Evolutionary conservation across 2,888 invertebrate species (phyloP), one percentile per base, ranked within the genome.

Genomic region (Thymelicus lineola): DNA sequence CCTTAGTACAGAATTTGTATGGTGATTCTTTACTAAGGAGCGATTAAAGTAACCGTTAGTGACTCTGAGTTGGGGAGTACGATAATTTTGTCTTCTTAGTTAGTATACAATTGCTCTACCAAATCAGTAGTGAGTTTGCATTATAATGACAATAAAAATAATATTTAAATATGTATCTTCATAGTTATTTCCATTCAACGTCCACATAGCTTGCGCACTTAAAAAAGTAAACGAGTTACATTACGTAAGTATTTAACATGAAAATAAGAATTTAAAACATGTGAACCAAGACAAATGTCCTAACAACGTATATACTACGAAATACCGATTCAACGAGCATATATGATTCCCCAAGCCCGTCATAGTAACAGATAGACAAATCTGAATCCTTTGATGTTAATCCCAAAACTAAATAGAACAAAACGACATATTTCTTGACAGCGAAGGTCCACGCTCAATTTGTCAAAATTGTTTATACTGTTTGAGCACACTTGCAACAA

Each of bases 401-500:
- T 69, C 58, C 50, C 42, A 57, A 50, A 70, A 45, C 63, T 7
- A 70, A 69, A 63, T 28, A 35, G 45, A 55, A 63, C 70, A 70
- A 70, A 70, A 64, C 59, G 17, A 50, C 48, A 17, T 64, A 6
- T 69, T 70, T 66, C 63, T 58, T 64, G 68, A 63, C 66, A 70
- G 14, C 70, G 36, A 42, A 71, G 70, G 74, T 75, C 71, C 76
- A 80, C 79, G 81, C 80, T 84, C 86, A 82, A 88, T 86, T 86
- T 77, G 85, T 86, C 85, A 84, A 84, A 84, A 81, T 85, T 88
- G 84, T 88, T 88, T 88, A 82, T 82, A 84, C 82, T 88, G 85
- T 89, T 86, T 79, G 82, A 84, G 84, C 83, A 84, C 90, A 89
- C 87, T 88, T 89, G 89, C 80, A 89, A 89, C 85, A 91, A 90